Conservation (phyloP, 2,888 invertebrate genomes). For the Acleris cristana region DNA sequence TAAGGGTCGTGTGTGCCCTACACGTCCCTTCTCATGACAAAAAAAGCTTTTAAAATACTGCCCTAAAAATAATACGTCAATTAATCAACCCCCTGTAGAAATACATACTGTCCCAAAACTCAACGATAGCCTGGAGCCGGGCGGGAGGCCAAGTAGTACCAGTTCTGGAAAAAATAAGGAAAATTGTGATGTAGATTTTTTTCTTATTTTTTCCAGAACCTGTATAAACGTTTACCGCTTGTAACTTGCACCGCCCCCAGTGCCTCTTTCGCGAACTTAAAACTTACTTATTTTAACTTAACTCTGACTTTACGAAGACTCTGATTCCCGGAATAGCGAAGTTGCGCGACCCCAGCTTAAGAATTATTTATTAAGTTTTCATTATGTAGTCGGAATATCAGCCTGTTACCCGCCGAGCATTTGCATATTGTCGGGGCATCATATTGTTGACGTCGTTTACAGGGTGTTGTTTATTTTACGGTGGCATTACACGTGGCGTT, state of each 20-base stretch:
- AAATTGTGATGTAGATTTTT: too few relatives aligned
- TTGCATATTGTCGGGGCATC: conserved; percentile 20
- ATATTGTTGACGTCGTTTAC: conserved; percentile 2
- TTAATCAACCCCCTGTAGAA: too few relatives aligned
- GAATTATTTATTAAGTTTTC: conserved; percentile 39
- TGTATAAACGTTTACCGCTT: conserved; percentile 39
- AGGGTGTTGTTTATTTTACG: neutral
- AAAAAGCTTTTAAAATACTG: too few relatives aligned
- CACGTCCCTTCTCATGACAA: too few relatives aligned
- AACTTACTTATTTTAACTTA: conserved; percentile 77
- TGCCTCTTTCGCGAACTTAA: conserved; percentile 63
- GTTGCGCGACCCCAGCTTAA: conserved; percentile 44
- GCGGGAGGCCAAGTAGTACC: too few relatives aligned
- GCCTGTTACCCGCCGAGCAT: conserved; percentile 14
- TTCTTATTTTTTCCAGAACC: too few relatives aligned
- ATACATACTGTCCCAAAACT: too few relatives aligned
- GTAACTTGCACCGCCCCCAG: conserved; percentile 42
- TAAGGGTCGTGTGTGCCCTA: too few relatives aligned
- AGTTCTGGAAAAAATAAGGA: too few relatives aligned
- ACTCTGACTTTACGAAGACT: conserved; percentile 66
- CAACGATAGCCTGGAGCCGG: too few relatives aligned
- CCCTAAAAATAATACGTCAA: too few relatives aligned
- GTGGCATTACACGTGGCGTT: too few relatives aligned
- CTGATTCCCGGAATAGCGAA: conserved; percentile 63
- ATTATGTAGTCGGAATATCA: conserved; percentile 25